Evolutionary conservation across 1,140 invertebrate species (phyloP), one percentile per base, ranked within the genome.

Genomic region (Holotrichia oblita): DNA sequence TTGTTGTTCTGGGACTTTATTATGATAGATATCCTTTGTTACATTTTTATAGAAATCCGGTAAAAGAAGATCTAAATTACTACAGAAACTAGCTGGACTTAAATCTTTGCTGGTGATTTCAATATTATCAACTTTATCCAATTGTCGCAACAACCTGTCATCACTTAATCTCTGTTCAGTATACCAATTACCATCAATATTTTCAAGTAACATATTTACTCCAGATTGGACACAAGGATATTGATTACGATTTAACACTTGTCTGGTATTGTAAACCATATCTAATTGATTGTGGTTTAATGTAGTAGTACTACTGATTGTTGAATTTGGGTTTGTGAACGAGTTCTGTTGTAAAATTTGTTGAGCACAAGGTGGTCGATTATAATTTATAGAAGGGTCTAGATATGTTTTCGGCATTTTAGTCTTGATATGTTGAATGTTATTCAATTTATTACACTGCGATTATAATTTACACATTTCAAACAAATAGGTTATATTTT

Each of bases 51-150:
- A 80, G 40, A 80, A 76, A 41, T 83, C 80, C 4, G 79, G 79
- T 40, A 82, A 69, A 27, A 83, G 76, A 12, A 79, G 77, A 77
- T 83, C 82, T 34, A 83, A 48, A 40, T 80, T 83, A 72, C 81
- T 83, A 55, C 81, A 83, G 42, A 80, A 84, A 72, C 81, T 84
- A 8, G 79, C 80, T n/a, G 84, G 83, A 76, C 83, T 84, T 61
- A 84, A 78, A 78, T 85, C 82, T 76, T 85, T 84, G 76, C 78
- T 83, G 4, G 77, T 77, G 8, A 84, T 82, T 76, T 84, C 83
- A 40, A 83, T 83, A 59, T 80, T 81, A 59, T 83, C 82, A 12
- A 81, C 79, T 79, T 83, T 85, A 73, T 84, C 82, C 7, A 34
- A 12, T 69, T 69, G 61, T 14, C n/a, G 79, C 59, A n/a, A 80